These are phyloP conservation scores for Scomberomorus guttatus DNA, from an alignment of 2,797 vertebrate species.

Conservation along the genomic window DNA sequence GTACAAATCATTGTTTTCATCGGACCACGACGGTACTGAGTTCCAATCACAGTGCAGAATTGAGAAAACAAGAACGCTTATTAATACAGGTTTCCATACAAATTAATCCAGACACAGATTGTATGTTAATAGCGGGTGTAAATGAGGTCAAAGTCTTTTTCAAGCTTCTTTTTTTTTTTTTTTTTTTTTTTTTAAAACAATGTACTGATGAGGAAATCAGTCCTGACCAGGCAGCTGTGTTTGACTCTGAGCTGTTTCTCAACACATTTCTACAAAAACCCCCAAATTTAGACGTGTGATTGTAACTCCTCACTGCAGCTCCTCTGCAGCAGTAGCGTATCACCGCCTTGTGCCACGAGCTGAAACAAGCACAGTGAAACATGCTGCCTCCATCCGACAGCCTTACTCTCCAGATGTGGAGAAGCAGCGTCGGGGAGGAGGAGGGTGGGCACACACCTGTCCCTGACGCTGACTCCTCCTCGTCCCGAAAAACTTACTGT, in stretches of 20 bases:
- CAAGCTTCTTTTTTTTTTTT: neutral
- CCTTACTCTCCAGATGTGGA: conserved; percentile 60
- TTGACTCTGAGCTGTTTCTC: conserved; percentile 21
- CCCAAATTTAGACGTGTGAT: conserved; percentile 71
- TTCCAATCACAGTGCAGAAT: conserved; percentile 1
- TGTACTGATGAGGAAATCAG: neutral
- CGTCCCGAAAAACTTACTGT: conserved; percentile 19
- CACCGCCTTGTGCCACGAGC: conserved; percentile 66
- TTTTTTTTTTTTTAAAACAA: neutral
- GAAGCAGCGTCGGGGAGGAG: neutral
- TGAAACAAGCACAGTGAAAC: conserved; percentile 35
- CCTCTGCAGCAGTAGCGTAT: conserved; percentile 59
- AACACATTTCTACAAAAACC: conserved; percentile 29
- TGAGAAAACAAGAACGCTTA: neutral
- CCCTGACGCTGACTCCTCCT: neutral
- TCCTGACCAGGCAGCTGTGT: conserved; percentile 45
- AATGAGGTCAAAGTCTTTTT: neutral
- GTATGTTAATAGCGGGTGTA: conserved; percentile 9
- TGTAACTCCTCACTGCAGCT: conserved; percentile 67
- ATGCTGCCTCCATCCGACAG: conserved; percentile 45
- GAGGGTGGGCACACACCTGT: conserved; percentile 5
- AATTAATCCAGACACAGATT: neutral
- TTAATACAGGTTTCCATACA: neutral
- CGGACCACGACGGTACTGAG: too few relatives aligned
- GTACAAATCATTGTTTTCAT: too few relatives aligned